A percentile compares a stretch with the other conserved stretches of the same genome.
Conservation (phyloP, 2,888 invertebrate species). For the Trissolcus brochymenae region DNA sequence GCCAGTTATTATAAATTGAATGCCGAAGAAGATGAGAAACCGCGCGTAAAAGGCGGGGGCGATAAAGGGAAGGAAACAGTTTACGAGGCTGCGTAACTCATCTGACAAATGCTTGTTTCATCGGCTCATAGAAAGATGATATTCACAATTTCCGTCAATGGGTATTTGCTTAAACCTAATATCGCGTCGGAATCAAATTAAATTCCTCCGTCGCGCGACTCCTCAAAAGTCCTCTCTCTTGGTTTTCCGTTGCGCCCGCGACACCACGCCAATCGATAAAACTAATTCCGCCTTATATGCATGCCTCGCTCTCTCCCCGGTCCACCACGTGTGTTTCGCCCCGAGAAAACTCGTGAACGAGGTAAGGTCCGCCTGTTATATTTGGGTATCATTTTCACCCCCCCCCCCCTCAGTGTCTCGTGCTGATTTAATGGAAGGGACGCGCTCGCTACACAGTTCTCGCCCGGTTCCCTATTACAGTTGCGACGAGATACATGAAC, state of each 20-base stretch:
- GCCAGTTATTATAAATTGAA: constrained; percentile 68
- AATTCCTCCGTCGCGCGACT: constrained; percentile 29
- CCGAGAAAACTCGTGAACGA: constrained; percentile 55
- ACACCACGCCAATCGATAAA: constrained; percentile 6
- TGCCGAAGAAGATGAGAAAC: constrained; percentile 67
- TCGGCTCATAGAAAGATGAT: constrained; percentile 58
- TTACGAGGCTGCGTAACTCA: constrained; percentile 62
- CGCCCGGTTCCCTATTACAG: constrained; percentile 65
- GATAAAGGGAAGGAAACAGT: constrained; percentile 62
- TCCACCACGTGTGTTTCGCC: neutral
- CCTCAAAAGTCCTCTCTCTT: constrained; percentile 7
- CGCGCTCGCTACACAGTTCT: constrained; percentile 66
- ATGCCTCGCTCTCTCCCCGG: neutral
- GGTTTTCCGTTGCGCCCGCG: neutral
- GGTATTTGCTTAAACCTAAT: constrained; percentile 49
- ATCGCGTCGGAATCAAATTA: constrained; percentile 49
- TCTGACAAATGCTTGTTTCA: constrained; percentile 60
- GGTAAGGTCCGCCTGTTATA: constrained; percentile 37
- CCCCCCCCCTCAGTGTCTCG: constrained; percentile 67
- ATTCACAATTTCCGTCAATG: constrained; percentile 47
- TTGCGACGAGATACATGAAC: constrained; percentile 68
- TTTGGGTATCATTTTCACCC: constrained; percentile 63
- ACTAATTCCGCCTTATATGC: constrained; percentile 4
- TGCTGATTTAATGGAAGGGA: constrained; percentile 75
- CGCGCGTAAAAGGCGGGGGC: constrained; percentile 53